Conservation (phyloP, 2,113 vertebrate genomes). For the Xiphophorus hellerii region DNA sequence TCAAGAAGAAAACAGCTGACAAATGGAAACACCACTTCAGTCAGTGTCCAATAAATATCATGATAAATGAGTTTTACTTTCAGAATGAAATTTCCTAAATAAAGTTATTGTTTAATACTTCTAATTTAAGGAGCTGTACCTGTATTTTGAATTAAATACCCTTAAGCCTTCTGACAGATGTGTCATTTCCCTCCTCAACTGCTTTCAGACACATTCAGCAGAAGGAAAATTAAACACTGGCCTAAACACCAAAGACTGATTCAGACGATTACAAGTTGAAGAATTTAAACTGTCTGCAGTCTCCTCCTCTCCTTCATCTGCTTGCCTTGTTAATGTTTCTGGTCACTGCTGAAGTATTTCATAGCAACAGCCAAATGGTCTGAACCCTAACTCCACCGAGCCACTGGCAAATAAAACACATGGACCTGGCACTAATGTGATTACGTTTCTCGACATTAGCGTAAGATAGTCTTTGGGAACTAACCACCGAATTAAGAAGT, state of each 20-base stretch:
- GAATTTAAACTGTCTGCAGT: constrained; percentile 33
- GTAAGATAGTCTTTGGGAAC: constrained; percentile 41
- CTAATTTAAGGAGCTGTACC: not conserved
- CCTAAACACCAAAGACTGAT: constrained; percentile 29
- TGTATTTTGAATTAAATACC: constrained; percentile 19
- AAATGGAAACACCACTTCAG: too few relatives aligned
- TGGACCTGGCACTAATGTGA: constrained; percentile 25
- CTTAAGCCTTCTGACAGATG: constrained; percentile 31
- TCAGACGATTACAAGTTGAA: constrained; percentile 28
- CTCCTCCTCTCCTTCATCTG: constrained; percentile 15
- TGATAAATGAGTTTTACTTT: not conserved
- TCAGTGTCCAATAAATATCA: too few relatives aligned
- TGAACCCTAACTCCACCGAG: constrained; percentile 20
- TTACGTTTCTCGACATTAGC: constrained; percentile 45
- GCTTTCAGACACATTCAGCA: constrained; percentile 20
- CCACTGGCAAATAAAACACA: constrained; percentile 44
- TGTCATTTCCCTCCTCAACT: constrained; percentile 47
- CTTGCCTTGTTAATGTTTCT: constrained; percentile 39
- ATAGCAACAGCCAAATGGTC: constrained; percentile 10
- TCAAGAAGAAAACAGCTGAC: too few relatives aligned
- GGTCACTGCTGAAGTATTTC: constrained; percentile 44
- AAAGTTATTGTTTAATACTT: not conserved
- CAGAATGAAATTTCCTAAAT: not conserved
- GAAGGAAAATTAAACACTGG: constrained; percentile 28
- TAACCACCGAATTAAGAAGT: constrained; percentile 44